Conservation (phyloP, 2,797 vertebrate species). For the Enteromius argenteus region DNA sequence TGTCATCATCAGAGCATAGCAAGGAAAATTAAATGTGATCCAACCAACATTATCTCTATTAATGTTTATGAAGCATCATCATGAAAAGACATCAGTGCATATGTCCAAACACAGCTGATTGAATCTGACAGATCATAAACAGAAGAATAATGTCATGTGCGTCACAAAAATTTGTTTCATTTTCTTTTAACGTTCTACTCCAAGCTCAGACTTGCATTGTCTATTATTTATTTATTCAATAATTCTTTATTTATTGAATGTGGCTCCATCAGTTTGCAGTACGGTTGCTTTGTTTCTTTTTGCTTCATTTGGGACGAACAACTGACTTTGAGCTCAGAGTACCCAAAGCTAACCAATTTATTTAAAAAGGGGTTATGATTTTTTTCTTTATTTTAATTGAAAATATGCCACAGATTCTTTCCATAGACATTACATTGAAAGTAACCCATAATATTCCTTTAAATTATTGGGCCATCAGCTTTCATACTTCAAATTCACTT, state of each 20-base stretch:
- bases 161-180: conserved; percentile 50
- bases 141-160: conserved; percentile 26
- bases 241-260: neutral
- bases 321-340: neutral
- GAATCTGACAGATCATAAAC: conserved; percentile 51
- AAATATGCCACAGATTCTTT: neutral
- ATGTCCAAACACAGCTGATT: conserved; percentile 10
- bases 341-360: neutral
- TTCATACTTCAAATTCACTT: neutral
- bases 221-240: conserved; percentile 34
- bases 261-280: conserved; percentile 27
- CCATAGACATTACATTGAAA: neutral
- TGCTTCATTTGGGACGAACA: neutral
- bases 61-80: conserved; percentile 27
- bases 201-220: conserved; percentile 3
- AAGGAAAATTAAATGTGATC: conserved; percentile 5
- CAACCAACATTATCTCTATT: neutral
- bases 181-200: neutral
- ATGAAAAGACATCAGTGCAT: conserved; percentile 19
- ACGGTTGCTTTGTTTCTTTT: conserved; percentile 26
- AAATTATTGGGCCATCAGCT: neutral
- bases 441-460: neutral
- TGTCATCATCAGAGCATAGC: neutral
- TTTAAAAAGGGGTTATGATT: neutral
- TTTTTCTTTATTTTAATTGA: neutral